Evolutionary conservation across 2,113 vertebrate species (phyloP), one percentile per base, ranked within the genome.

Genomic region (Zapornia atra): DNA sequence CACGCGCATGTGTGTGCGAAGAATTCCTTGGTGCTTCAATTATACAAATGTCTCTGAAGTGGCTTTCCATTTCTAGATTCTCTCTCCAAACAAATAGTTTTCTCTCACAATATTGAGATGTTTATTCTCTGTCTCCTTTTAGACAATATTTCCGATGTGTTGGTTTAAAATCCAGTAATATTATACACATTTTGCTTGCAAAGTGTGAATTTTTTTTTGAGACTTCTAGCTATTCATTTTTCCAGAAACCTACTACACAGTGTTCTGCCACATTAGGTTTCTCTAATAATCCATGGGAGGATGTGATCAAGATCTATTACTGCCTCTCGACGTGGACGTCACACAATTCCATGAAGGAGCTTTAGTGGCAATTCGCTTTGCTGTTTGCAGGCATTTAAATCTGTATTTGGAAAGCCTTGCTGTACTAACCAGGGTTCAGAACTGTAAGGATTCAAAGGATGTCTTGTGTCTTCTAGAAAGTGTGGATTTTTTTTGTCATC

Each of bases 231-330:
- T 93, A 75, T 95, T 92, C 12, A 10, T 95, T 92, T 96, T 87
- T 69, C 57, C 51, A 90, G 60, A 88, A 95, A 50, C 46, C 53
- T 94, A n/a, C 87, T 91, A n/a, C 85, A 60, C 48, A 61, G 53
- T 89, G 92, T 97, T 97, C 93, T 94, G 88, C 91, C 81, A 91
- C 97, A 95, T 97, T 97, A 97, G 70, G 87, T 91, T 97, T 97
- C 88, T 90, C 78, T 97, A 97, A 96, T 95, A 97, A 97, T 96
- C 95, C 87, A 94, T 89, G 76, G 87, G 89, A 87, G 71, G 90
- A 66, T 84, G 63, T 94, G 94, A 97, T 96, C 85, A 96, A 95
- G 97, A 97, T 97, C 86, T 96, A 86, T 96, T 96, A 94, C 94
- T 90, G 91, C 50, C 76, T 95, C 87, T 88, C 38, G 1, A 33